These are phyloP conservation scores for Lacerta agilis DNA, from an alignment of 2,797 vertebrate genomes.

Conservation along the genomic window DNA sequence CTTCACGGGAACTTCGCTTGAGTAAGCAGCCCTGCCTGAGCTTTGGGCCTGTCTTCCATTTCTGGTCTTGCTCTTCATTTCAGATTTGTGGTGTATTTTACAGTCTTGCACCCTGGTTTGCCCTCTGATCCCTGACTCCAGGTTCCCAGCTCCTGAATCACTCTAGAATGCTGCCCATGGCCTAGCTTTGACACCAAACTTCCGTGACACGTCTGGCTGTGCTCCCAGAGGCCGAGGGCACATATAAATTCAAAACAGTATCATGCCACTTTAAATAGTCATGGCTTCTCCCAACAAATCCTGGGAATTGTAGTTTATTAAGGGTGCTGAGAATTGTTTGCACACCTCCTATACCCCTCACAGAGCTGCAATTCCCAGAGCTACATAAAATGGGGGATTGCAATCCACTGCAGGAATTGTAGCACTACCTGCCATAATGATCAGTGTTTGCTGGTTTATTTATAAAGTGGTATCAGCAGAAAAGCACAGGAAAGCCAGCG, in stretches of 20 bases:
- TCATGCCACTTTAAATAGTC: no score
- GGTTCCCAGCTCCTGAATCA: no score
- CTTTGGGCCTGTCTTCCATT: neutral
- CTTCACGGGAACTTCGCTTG: neutral
- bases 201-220: neutral
- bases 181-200: neutral
- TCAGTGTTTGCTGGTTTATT: neutral
- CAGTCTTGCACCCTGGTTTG: neutral
- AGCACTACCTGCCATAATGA: neutral
- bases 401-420: no score
- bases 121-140: neutral
- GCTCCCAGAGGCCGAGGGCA: no score
- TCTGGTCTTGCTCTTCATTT: neutral
- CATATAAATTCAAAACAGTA: no score
- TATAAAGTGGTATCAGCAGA: neutral
- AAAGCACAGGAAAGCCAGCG: neutral
- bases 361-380: no score
- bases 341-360: neutral
- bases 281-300: no score
- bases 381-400: no score
- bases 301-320: no score
- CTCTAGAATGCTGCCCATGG: no score
- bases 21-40: neutral
- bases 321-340: no score
- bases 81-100: no score